Percentiles rank a stretch among this genome's conserved stretches.
Conservation (phyloP, 1,140 invertebrate species). For the Bombyx mandarina region DNA sequence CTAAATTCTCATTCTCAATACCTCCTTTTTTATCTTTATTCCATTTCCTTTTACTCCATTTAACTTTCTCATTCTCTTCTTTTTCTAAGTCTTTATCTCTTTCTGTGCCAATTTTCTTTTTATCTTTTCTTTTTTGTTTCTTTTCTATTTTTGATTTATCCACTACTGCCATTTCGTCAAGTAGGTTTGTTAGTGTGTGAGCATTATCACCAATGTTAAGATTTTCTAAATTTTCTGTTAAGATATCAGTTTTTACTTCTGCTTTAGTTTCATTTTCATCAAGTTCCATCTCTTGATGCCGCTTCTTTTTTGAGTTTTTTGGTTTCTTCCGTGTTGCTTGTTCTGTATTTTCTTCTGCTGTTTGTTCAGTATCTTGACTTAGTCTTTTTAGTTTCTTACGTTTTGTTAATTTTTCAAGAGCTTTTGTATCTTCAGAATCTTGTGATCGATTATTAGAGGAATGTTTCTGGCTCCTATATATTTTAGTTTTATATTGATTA, state of each 20-base stretch:
- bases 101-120: slow-evolving; percentile 14
- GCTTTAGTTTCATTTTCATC: slow-evolving; percentile 26
- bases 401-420: slow-evolving; percentile 1
- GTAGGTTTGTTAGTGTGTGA: slow-evolving; percentile 40
- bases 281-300: slow-evolving; percentile 12
- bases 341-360: slow-evolving; percentile 1
- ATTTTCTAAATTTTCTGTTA: slow-evolving; percentile 48
- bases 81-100: slow-evolving; percentile 12
- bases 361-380: background rate
- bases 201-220: slow-evolving; percentile 52
- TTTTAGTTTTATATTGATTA: too few species aligned
- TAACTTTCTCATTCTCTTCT: slow-evolving; percentile 35
- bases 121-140: slow-evolving; percentile 17
- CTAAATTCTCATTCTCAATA: slow-evolving; percentile 14
- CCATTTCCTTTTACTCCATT: slow-evolving; percentile 52
- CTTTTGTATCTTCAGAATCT: too few species aligned
- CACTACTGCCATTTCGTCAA: slow-evolving; percentile 52
- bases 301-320: slow-evolving; percentile 19
- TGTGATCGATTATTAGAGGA: too few species aligned
- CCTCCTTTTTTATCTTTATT: slow-evolving; percentile 44
- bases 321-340: slow-evolving; percentile 18
- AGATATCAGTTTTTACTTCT: slow-evolving; percentile 39
- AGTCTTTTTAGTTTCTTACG: background rate
- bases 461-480: too few species aligned
- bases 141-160: slow-evolving; percentile 42